Conservation (phyloP, 2,888 invertebrate species). For the Trichacis sp. region DNA sequence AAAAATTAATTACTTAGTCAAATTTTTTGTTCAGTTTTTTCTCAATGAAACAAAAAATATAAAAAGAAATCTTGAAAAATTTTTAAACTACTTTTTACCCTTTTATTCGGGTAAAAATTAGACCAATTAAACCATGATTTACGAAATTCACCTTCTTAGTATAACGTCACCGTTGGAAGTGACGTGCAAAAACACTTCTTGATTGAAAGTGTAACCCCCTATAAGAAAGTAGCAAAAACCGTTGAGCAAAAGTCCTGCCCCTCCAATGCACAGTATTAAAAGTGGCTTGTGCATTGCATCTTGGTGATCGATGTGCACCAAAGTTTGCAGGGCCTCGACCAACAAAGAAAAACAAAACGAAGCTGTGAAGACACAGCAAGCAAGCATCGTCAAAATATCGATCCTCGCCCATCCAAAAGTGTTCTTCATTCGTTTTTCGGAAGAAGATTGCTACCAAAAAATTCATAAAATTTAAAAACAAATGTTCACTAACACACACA, state of each 20-base stretch:
- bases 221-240: constrained; percentile 84
- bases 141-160: constrained; percentile 65
- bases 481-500: too few relatives aligned
- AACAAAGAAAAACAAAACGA: constrained; percentile 86
- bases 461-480: too few relatives aligned
- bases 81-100: too few relatives aligned
- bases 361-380: constrained; percentile 84
- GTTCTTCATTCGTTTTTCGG: constrained; percentile 79
- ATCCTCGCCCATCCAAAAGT: constrained; percentile 95
- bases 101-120: too few relatives aligned
- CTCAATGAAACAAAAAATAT: constrained; percentile 13
- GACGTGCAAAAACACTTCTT: constrained; percentile 78
- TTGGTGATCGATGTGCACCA: constrained; percentile 80
- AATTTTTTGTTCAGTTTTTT: too few relatives aligned
- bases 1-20: too few relatives aligned
- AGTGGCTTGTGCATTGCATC: constrained; percentile 82
- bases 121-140: neutral
- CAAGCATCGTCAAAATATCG: constrained; percentile 86
- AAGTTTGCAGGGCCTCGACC: constrained; percentile 85
- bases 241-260: constrained; percentile 79
- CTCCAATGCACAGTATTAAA: constrained; percentile 80
- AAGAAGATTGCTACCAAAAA: constrained; percentile 72
- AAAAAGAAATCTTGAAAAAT: too few relatives aligned
- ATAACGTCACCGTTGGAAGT: constrained; percentile 75
- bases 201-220: constrained; percentile 83